Evolutionary conservation across 2,797 vertebrate species (phyloP), one percentile per base, ranked within the genome.

Genomic region (Rhinella marina): DNA sequence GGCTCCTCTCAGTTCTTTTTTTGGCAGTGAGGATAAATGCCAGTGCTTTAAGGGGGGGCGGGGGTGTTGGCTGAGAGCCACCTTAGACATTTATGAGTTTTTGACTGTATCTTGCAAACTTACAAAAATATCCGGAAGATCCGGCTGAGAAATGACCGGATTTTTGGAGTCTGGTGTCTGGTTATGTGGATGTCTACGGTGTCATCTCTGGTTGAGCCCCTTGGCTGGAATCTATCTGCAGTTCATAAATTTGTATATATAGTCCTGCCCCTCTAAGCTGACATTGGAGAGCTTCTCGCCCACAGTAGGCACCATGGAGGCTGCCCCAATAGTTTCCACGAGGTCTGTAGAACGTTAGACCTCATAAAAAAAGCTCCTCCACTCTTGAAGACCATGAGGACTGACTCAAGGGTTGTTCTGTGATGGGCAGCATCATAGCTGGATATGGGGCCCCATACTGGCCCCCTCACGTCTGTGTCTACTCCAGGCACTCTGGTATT

Each of bases 11-110:
- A 76, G 81, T 76, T 77, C 88, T 86, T 89, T 89, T 89, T 89
- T 86, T 86, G 88, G 88, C 79, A 86, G 61, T 79, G 27, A 73
- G 88, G 88, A 73, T 21, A 12, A 80, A 50, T 79, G 88, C 88
- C 88, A 89, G 52, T 25, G 61, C 88, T 78, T 13, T 70, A 50
- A 25, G n/a, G 57, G 78, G 66, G 48, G 52, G 41, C 29, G 17
- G 82, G 70, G 77, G 66, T 50, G 70, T n/a, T 88, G 78, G 84
- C 88, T 50, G 10, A 61, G 11, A 19, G 84, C 84, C 84, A 75
- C 62, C 61, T 86, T 57, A 68, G 83, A 61, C 88, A 82, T 81
- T 76, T 57, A 16, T 19, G 17, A 75, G 27, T 16, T 27, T 75
- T 73, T 32, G 27, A 57, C 27, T 75, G 57, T 81, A 10, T 73